These are phyloP conservation scores for Tetragonula carbonaria DNA, from an alignment of 2,888 invertebrate genomes.

Conservation along the genomic window DNA sequence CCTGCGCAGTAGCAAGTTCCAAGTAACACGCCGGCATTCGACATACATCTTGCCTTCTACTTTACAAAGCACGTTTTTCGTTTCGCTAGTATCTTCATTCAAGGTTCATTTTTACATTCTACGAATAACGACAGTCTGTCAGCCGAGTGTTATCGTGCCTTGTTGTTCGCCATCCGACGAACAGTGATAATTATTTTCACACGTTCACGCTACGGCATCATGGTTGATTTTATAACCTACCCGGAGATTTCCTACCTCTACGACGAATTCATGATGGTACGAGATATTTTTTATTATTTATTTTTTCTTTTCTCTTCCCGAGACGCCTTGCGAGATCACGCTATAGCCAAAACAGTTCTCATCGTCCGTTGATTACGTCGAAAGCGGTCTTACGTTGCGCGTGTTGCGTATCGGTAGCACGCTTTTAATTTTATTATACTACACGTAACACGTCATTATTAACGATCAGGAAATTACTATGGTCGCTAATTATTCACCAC, in stretches of 20 bases:
- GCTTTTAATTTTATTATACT: slow-evolving; percentile 50
- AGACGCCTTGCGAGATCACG: no score
- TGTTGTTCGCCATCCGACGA: slow-evolving; percentile 11
- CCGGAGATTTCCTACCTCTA: slow-evolving; percentile 81
- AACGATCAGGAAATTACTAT: slow-evolving; percentile 67
- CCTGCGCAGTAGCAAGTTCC: slow-evolving; percentile 59
- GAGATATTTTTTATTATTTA: slow-evolving; percentile 15
- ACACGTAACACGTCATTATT: slow-evolving; percentile 57
- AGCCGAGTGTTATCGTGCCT: slow-evolving; percentile 29
- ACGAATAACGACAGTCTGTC: background rate
- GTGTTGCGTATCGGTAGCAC: background rate
- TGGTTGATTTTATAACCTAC: slow-evolving; percentile 81
- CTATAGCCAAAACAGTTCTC: no score
- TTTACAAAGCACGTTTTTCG: slow-evolving; percentile 31
- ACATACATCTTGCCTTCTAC: slow-evolving; percentile 18
- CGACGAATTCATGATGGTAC: slow-evolving; percentile 79
- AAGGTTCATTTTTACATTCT: background rate
- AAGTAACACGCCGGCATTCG: slow-evolving; percentile 20
- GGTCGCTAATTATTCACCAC: slow-evolving; percentile 69
- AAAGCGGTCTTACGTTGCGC: background rate
- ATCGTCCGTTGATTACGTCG: background rate
- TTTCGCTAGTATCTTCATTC: background rate
- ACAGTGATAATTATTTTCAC: slow-evolving; percentile 23
- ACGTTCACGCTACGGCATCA: slow-evolving; percentile 62
- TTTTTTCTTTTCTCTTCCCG: background rate